A percentile compares a stretch with the other conserved stretches of the same genome.
Evolutionary conservation across 2,797 vertebrate species (phyloP).

Genomic region (Caiman crocodilus): DNA sequence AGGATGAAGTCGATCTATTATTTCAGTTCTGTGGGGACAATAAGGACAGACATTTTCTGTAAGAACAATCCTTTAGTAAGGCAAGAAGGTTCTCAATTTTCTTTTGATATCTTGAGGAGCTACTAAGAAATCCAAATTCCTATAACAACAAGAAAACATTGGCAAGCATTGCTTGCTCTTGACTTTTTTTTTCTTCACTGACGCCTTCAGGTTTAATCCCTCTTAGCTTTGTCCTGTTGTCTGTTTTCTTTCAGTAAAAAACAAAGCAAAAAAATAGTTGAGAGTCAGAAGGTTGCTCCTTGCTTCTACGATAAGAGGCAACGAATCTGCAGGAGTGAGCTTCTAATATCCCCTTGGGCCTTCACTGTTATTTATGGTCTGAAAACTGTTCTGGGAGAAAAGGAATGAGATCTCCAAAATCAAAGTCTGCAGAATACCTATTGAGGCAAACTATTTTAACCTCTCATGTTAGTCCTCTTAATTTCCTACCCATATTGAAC

Average conservation of each 20-base stretch:
- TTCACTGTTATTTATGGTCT: neutral
- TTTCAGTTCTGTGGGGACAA: neutral
- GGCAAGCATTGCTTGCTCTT: neutral
- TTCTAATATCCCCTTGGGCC: neutral
- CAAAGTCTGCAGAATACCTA: neutral
- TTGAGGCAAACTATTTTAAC: neutral
- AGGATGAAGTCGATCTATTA: neutral
- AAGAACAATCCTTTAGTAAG: neutral
- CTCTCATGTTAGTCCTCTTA: neutral
- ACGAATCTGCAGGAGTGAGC: too few relatives aligned
- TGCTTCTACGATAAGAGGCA: neutral
- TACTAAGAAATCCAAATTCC: neutral
- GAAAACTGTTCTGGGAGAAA: neutral
- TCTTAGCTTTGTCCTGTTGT: neutral
- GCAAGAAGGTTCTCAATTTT: neutral
- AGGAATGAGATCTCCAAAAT: neutral
- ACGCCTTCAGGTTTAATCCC: neutral
- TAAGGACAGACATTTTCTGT: neutral
- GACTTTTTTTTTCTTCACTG: neutral
- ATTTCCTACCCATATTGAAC: neutral
- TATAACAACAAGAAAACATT: neutral
- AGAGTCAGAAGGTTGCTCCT: neutral
- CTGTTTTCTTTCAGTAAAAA: neutral
- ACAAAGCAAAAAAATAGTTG: accelerated
- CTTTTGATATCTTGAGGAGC: neutral